Evolutionary conservation across 2,888 invertebrate species (phyloP), one percentile per base, ranked within the genome.

Genomic region (Hermodice carunculata): DNA sequence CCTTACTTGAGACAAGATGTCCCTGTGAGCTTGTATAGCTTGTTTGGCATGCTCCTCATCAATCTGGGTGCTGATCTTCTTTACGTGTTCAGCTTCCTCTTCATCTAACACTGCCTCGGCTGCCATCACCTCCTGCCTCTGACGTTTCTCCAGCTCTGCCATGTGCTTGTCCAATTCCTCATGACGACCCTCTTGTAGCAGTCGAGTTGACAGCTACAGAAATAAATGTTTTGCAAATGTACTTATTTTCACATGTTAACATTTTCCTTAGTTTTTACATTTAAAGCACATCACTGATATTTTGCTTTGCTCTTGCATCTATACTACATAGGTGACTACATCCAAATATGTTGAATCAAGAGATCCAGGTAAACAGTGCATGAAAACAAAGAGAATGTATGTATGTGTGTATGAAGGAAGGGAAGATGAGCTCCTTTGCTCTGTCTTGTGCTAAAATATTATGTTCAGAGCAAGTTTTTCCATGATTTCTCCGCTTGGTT

Each of bases 121-220:
- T 6, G 77, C 76, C 24, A 79, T 78, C 61, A 69, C 67, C 66
- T 82, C 77, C 32, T 73, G 75, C 52, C 78, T 74, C 58, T 81
- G 80, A 32, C 76, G 71, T 19, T 66, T 64, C 46, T 79, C 78
- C 26, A 80, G 68, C 29, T 73, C 76, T 26, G 69, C 73, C 51
- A 82, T 65, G 58, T 76, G 66, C 17, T 72, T 66, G 54, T 82
- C 84, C 3, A 80, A 71, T 28, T 82, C 81, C 29, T 80, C 79
- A 37, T 74, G 74, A 24, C 70, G 69, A 5, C 82, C 83, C 42
- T 79, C 79, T 59, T 81, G 75, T 8, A 82, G 79, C 61, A 83
- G 69, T 48, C 69, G 62, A 28, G 78, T 74, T 1, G 82, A 81
- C 57, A 82, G 64, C 81, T 82, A 66, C 0, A 62, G 22, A n/a